Evolutionary conservation across 2,113 vertebrate species (phyloP).

Genomic region (Marcusenius ussheri): DNA sequence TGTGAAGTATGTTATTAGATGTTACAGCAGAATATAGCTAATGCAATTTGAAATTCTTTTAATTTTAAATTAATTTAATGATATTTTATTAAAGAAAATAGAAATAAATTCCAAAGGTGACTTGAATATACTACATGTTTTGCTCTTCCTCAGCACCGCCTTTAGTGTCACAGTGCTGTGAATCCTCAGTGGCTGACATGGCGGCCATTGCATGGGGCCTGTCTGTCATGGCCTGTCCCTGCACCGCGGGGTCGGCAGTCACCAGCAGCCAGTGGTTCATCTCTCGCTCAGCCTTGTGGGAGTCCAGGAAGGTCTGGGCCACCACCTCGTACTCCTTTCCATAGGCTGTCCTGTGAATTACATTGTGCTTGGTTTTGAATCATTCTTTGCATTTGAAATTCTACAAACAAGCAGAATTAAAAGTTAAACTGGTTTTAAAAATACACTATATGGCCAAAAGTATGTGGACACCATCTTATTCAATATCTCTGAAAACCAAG

Average conservation of each 20-base stretch:
- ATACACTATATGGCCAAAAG: neutral
- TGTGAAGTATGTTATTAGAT: neutral
- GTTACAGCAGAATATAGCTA: neutral
- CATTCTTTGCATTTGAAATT: neutral
- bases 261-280: conserved; percentile 80
- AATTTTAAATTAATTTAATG: neutral
- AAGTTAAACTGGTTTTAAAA: neutral
- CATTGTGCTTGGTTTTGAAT: conserved; percentile 17
- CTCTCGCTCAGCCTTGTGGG: conserved; percentile 71
- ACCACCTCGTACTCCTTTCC: conserved; percentile 78
- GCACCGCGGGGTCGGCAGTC: conserved; percentile 57
- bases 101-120: neutral
- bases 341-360: conserved; percentile 66
- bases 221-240: conserved; percentile 41
- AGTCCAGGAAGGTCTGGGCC: conserved; percentile 76
- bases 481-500: neutral
- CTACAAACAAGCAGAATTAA: neutral
- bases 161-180: neutral
- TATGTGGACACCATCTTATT: neutral
- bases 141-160: neutral
- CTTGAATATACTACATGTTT: neutral
- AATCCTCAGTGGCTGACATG: neutral
- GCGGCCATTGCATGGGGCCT: neutral
- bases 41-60: neutral
- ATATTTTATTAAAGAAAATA: neutral